Evolutionary conservation across 2,888 invertebrate species (phyloP).

Genomic region (Diarsia mendica): DNA sequence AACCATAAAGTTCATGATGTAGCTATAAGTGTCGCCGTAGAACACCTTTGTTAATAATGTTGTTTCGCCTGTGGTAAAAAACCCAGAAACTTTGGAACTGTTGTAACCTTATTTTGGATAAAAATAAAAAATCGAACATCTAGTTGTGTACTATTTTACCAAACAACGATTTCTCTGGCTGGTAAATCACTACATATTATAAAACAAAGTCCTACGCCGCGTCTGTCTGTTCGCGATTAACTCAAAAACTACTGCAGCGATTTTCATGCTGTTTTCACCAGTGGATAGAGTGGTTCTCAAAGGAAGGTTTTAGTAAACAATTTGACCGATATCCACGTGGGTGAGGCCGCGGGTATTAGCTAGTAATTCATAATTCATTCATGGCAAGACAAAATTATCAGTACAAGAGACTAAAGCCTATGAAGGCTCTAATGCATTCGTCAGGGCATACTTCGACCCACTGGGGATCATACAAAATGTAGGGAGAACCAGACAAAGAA

Average conservation of each 20-base stretch:
- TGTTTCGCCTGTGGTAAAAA: slow-evolving; percentile 79
- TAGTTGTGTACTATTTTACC: neutral
- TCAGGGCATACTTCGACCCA: neutral
- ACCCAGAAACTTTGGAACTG: neutral
- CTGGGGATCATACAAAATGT: neutral
- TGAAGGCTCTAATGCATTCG: too few relatives aligned
- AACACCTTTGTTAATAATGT: slow-evolving; percentile 81
- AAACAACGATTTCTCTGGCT: neutral
- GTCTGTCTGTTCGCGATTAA: too few relatives aligned
- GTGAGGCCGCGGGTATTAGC: too few relatives aligned
- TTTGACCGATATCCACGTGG: too few relatives aligned
- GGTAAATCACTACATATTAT: neutral
- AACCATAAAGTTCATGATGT: slow-evolving; percentile 75
- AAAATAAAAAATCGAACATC: neutral
- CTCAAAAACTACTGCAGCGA: too few relatives aligned
- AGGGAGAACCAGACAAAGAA: neutral
- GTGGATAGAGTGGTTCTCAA: too few relatives aligned
- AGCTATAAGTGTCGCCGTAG: slow-evolving; percentile 76
- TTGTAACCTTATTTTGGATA: neutral
- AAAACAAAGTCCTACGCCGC: too few relatives aligned
- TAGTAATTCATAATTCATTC: too few relatives aligned
- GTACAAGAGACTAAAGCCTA: neutral
- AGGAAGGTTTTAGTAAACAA: too few relatives aligned
- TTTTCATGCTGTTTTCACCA: too few relatives aligned
- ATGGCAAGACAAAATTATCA: neutral